These are phyloP conservation scores for Xiphophorus maculatus DNA, from an alignment of 2,113 vertebrate species.

Conservation along the genomic window DNA sequence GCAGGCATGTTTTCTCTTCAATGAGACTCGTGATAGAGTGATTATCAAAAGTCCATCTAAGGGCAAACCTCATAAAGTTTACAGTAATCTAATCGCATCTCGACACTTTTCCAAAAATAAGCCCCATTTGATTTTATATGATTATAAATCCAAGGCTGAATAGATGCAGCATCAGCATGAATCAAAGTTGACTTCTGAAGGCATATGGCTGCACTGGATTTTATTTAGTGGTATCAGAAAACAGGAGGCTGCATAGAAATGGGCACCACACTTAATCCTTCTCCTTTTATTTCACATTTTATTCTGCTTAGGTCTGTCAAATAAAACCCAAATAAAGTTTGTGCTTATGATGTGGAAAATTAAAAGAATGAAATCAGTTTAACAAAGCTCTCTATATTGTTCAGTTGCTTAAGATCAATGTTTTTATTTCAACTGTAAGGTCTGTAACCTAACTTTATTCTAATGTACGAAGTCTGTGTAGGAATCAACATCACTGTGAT, in stretches of 20 bases:
- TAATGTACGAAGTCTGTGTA: too few species aligned
- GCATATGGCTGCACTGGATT: not conserved
- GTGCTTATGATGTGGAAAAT: too few species aligned
- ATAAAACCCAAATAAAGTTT: not conserved
- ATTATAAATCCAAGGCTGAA: slow-evolving; percentile 24
- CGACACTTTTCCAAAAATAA: slow-evolving; percentile 46
- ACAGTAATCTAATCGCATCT: slow-evolving; percentile 45
- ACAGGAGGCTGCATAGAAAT: not conserved
- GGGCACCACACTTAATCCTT: not conserved
- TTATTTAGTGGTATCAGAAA: not conserved
- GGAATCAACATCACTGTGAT: not conserved
- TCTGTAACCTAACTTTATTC: not conserved
- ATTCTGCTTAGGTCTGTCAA: not conserved
- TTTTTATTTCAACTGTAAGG: not conserved
- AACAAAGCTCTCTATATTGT: not conserved
- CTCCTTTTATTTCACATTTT: not conserved
- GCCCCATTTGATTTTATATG: slow-evolving; percentile 1
- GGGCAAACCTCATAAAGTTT: slow-evolving; percentile 42
- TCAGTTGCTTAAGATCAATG: not conserved
- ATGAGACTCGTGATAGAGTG: slow-evolving; percentile 24
- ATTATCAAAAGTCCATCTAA: slow-evolving; percentile 49
- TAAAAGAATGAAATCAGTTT: too few species aligned
- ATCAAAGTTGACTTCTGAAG: not conserved
- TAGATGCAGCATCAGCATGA: not conserved
- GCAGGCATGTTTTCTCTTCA: not conserved